Evolutionary conservation across 1,140 invertebrate species (phyloP).

Genomic region (Bombus cullumanus): DNA sequence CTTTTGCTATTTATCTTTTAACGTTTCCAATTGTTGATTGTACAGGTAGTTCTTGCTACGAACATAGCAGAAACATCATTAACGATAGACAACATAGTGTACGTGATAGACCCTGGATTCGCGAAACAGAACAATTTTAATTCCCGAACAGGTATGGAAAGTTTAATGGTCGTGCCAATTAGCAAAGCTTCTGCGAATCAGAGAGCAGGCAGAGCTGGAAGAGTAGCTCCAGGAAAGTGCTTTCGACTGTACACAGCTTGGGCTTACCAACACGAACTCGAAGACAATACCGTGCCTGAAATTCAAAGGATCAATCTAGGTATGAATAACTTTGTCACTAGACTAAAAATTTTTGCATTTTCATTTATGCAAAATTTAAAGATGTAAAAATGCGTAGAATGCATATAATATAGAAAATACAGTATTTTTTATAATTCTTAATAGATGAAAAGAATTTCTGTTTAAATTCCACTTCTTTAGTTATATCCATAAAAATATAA

Average conservation of each 20-base stretch:
- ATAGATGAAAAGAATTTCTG: too few species aligned
- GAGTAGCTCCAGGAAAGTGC: constrained; percentile 98
- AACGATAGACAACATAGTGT: constrained; percentile 99
- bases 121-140: constrained; percentile 99
- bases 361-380: not conserved
- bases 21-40: constrained; percentile 37
- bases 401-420: too few species aligned
- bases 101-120: constrained; percentile 99
- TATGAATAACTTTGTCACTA: constrained; percentile 20
- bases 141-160: constrained; percentile 98
- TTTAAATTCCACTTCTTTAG: too few species aligned
- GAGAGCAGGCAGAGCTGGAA: constrained; percentile 94
- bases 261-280: constrained; percentile 98
- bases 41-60: constrained; percentile 95
- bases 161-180: constrained; percentile 98
- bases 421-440: too few species aligned
- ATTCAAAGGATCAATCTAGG: constrained; percentile 98
- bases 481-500: too few species aligned
- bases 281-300: constrained; percentile 99
- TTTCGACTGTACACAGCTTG: constrained; percentile 98
- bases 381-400: not conserved
- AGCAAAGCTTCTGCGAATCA: constrained; percentile 99
- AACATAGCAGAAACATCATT: constrained; percentile 99
- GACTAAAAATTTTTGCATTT: not conserved
- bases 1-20: not conserved